Percentiles rank a stretch among this genome's conserved stretches.
Conservation (phyloP, 2,888 invertebrate species). For the Rhagium mordax region DNA sequence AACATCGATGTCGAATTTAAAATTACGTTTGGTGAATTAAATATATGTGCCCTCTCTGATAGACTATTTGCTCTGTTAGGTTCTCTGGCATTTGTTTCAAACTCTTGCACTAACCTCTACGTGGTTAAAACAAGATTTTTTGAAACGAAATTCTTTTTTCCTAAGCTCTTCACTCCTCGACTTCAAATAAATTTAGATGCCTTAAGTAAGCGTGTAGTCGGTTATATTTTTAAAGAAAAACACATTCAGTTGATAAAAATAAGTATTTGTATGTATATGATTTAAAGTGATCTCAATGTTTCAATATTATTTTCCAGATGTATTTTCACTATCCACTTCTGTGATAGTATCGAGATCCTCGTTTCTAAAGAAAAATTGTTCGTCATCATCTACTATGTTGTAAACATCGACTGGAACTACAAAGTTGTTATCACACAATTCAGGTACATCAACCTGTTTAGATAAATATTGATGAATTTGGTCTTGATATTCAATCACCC, state of each 20-base stretch:
- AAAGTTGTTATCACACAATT: background rate
- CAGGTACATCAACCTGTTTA: constrained; percentile 34
- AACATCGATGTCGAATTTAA: too few relatives aligned
- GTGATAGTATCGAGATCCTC: constrained; percentile 45
- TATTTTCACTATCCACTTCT: constrained; percentile 44
- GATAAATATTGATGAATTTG: constrained; percentile 40
- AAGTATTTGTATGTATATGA: background rate
- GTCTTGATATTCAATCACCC: constrained; percentile 31
- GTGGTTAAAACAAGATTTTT: too few relatives aligned
- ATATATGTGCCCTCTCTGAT: too few relatives aligned
- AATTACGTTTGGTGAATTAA: too few relatives aligned
- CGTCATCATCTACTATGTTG: constrained; percentile 4
- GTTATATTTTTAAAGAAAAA: background rate
- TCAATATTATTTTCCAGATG: constrained; percentile 35
- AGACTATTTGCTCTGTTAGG: too few relatives aligned
- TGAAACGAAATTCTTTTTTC: too few relatives aligned
- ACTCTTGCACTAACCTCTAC: too few relatives aligned
- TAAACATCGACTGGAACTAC: background rate
- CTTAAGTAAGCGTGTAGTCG: too few relatives aligned
- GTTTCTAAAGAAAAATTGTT: constrained; percentile 36
- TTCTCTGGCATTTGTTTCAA: too few relatives aligned
- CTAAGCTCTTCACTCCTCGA: too few relatives aligned
- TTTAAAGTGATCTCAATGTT: background rate
- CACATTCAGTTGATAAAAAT: background rate
- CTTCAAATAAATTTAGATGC: too few relatives aligned